Evolutionary conservation across 2,113 vertebrate genomes (phyloP).

Genomic region (Phylloscopus whistleri): DNA sequence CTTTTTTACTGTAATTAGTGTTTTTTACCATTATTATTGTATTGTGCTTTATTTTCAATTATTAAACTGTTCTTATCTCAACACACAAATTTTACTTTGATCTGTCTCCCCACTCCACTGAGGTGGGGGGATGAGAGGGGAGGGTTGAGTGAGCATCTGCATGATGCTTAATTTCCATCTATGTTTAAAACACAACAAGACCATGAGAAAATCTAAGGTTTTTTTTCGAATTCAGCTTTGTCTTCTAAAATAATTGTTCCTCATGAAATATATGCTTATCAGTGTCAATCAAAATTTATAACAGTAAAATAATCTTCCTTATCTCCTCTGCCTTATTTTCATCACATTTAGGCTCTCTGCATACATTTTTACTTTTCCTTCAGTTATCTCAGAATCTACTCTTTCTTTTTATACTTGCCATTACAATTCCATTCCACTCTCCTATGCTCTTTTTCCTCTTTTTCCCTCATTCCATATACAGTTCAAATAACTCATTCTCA

Average conservation of each 20-base stretch:
- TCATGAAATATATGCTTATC: neutral
- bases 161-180: neutral
- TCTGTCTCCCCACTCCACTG: neutral
- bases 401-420: neutral
- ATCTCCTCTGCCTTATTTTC: neutral
- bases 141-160: accelerated
- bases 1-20: neutral
- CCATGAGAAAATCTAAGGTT: neutral
- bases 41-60: neutral
- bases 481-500: neutral
- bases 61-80: neutral
- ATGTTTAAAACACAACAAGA: neutral
- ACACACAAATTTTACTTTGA: neutral
- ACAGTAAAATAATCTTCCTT: neutral
- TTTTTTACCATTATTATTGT: neutral
- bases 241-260: neutral
- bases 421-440: neutral
- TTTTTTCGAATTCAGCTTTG: neutral
- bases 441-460: neutral
- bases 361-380: neutral
- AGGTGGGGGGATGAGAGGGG: too few species aligned
- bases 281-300: neutral
- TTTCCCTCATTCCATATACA: neutral
- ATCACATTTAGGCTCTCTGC: neutral
- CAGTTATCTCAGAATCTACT: neutral